These are phyloP conservation scores for Seriola quinqueradiata DNA, from an alignment of 2,113 vertebrate species.

Conservation along the genomic window DNA sequence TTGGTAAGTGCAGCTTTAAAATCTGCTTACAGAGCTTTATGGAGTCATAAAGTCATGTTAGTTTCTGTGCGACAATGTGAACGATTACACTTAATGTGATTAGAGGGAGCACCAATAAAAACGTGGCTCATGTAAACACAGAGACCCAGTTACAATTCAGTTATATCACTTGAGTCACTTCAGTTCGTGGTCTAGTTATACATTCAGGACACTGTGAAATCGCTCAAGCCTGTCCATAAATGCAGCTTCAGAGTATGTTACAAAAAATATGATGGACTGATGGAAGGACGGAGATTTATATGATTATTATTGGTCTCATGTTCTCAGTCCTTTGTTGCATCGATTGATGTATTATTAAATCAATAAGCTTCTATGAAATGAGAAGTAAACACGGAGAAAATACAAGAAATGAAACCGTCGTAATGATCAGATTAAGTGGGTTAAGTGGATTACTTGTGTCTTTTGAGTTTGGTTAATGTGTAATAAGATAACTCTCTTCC, in stretches of 20 bases:
- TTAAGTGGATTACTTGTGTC: conserved; percentile 27
- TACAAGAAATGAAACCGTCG: conserved; percentile 16
- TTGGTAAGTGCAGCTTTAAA: conserved; percentile 14
- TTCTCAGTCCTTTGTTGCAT: conserved; percentile 1
- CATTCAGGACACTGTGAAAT: neutral
- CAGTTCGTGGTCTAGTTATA: neutral
- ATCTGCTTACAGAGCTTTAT: neutral
- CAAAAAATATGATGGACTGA: neutral
- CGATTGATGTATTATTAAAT: conserved; percentile 48
- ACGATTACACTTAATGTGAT: conserved; percentile 1
- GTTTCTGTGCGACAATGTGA: neutral
- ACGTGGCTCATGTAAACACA: neutral
- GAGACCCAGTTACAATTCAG: neutral
- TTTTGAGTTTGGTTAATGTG: conserved; percentile 9
- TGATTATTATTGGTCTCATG: conserved; percentile 39
- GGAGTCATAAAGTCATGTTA: neutral
- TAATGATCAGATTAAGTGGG: conserved; percentile 22
- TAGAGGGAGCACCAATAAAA: neutral
- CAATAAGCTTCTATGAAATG: conserved; percentile 28
- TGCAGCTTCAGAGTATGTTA: too few relatives aligned
- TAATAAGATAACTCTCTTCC: conserved; percentile 28
- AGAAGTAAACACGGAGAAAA: conserved; percentile 32
- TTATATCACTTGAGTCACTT: neutral
- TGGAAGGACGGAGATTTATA: neutral
- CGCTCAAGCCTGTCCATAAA: neutral